phyloP scores from a whole-genome alignment of 2,113 vertebrate species.

The Nothoprocta pentlandii region DNA sequence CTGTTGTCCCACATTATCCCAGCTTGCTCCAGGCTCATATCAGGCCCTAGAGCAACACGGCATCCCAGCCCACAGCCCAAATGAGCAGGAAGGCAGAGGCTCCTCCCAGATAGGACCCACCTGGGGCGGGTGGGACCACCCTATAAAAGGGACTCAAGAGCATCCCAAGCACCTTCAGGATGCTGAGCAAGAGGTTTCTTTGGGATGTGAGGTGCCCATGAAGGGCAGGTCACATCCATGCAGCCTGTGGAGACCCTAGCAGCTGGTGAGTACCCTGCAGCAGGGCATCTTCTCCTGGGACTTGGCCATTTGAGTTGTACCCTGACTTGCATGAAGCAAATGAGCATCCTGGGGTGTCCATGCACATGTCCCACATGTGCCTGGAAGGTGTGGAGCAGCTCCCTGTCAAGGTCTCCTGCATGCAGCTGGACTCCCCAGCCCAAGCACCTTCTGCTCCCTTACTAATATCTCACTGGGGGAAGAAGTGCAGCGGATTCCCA shows the following conservation, averaged over 20 bases:
- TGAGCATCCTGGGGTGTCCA: not conserved
- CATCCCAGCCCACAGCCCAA: not conserved
- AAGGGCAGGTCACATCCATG: fast-evolving
- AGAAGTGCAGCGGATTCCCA: not conserved
- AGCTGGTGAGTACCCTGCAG: fast-evolving
- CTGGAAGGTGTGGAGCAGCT: not conserved
- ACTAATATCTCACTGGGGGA: not conserved
- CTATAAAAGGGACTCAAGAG: not conserved
- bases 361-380: too few relatives aligned
- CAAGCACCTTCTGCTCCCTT: not conserved
- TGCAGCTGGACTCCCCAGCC: not conserved
- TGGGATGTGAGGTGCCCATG: not conserved
- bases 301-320: not conserved
- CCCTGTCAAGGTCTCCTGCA: not conserved
- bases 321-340: not conserved
- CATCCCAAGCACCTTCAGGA: fast-evolving
- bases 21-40: not conserved
- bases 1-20: not conserved
- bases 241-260: fast-evolving
- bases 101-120: not conserved
- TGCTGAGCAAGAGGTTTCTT: fast-evolving
- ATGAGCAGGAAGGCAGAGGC: not conserved
- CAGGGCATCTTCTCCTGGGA: fast-evolving
- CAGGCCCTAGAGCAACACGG: not conserved
- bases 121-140: not conserved